A percentile compares a stretch with the other conserved stretches of the same genome.
phyloP scores from a whole-genome alignment of 2,888 invertebrate species.

The Apodemia zela region DNA sequence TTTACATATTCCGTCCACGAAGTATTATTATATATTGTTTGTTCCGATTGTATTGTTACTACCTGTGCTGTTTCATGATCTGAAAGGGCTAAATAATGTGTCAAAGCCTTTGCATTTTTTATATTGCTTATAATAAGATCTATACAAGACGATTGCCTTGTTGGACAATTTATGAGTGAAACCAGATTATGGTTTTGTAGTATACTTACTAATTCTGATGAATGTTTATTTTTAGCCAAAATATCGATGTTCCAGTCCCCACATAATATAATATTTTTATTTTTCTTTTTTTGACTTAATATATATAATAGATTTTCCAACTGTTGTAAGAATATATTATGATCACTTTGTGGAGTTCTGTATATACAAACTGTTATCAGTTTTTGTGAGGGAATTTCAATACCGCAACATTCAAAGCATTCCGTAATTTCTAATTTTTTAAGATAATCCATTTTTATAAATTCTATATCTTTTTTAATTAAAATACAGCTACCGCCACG shows the following conservation, averaged over 20 bases:
- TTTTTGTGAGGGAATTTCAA: constrained; percentile 3
- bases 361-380: constrained; percentile 5
- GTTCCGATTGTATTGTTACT: not conserved
- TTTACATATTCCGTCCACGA: not conserved
- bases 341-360: constrained; percentile 14
- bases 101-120: not conserved
- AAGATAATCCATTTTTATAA: not conserved
- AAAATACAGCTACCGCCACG: constrained; percentile 2
- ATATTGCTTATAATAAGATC: constrained; percentile 12
- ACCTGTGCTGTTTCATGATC: constrained; percentile 1
- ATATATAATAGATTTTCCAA: not conserved
- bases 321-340: constrained; percentile 6
- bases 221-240: constrained; percentile 5
- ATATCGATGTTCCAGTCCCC: constrained; percentile 21
- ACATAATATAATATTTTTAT: constrained; percentile 21
- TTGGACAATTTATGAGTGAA: constrained; percentile 11
- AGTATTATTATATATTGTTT: not conserved
- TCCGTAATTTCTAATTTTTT: not conserved
- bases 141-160: not conserved
- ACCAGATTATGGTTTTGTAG: constrained; percentile 6
- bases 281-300: not conserved
- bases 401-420: constrained; percentile 8
- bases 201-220: not conserved
- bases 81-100: not conserved
- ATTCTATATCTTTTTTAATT: constrained; percentile 2